A percentile compares a stretch with the other conserved stretches of the same genome.
Conservation (phyloP, 2,113 vertebrate species). For the Zootoca vivipara region DNA sequence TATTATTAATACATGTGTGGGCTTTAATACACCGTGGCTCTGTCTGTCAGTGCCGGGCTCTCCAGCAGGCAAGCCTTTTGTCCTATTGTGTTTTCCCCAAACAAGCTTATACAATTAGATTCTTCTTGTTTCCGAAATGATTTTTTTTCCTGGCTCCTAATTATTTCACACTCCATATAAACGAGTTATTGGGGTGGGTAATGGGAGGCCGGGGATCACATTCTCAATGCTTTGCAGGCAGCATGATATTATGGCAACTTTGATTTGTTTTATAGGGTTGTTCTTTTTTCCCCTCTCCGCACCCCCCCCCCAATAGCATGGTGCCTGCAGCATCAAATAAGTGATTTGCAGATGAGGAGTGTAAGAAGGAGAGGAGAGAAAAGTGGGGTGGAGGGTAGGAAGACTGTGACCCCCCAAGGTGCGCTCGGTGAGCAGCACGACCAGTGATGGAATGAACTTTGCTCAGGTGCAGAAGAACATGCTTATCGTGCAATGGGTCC, state of each 20-base stretch:
- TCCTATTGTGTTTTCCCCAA: conserved; percentile 75
- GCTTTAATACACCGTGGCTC: conserved; percentile 60
- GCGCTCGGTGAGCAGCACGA: not conserved
- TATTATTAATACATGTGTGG: conserved; percentile 56
- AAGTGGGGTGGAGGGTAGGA: not conserved
- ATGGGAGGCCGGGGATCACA: conserved; percentile 77
- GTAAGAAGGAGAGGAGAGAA: not conserved
- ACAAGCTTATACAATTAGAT: conserved; percentile 80
- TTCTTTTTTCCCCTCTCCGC: not conserved
- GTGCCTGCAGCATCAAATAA: conserved; percentile 49
- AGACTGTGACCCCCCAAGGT: not conserved
- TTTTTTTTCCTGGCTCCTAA: conserved; percentile 82
- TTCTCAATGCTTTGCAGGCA: conserved; percentile 54
- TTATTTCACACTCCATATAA: conserved; percentile 86
- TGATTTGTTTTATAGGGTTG: conserved; percentile 59
- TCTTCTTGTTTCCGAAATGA: conserved; percentile 83
- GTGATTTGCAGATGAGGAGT: not conserved
- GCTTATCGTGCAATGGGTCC: not conserved
- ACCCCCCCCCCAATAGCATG: not conserved
- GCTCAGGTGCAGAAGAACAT: not conserved
- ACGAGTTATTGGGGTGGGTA: conserved; percentile 82
- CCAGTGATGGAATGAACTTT: not conserved
- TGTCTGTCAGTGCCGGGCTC: conserved; percentile 55
- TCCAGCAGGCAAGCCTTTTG: conserved; percentile 61
- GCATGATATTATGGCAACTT: conserved; percentile 70